Base-by-base conservation (phyloP, 2,888 invertebrate species). In the Leucophora obtusa region DNA sequence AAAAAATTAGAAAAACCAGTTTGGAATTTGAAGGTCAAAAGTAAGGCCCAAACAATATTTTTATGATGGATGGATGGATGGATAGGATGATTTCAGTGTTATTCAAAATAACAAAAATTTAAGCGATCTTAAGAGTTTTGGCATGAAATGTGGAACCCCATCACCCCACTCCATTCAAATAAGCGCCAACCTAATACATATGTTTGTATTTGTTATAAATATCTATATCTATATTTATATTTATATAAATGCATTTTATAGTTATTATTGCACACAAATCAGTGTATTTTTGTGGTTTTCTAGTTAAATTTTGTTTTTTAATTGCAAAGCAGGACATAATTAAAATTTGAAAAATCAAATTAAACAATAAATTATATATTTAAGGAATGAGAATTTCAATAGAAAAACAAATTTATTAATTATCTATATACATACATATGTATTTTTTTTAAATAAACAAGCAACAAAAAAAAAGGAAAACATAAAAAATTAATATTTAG, bases 221-320 rank as follows among this genome's bases (percentile, higher is more conserved):
- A n/a, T n/a, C n/a, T n/a, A n/a, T n/a, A n/a, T n/a, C 17, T 24
- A 21, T 50, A 35, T 53, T 17, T 53, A 51, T 65, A 11, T 62
- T 33, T 68, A 63, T 73, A 73, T 69, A 79, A 79, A 74, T 79
- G 79, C 79, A 79, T 74, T 69, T 56, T 58, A 74, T 53, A 68
- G 28, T 73, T 54, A 59, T 71, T 66, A 71, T 77, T 77, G 70
- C 77, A 77, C 68, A 68, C 79, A 69, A 73, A 69, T 79, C 68
- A 79, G 62, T 63, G 38, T 73, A 60, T 51, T 15, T 62, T 21
- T 21, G 66, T 72, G 33, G 15, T 15, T 50, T 15, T 38, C 2
- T 43, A 17, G 18, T 17, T 63, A 9, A 11, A 1, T 4, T 50
- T 21, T 63, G 11, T 24, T 43, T 62, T 38, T 10, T 43, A 11